Evolutionary conservation across 1,140 invertebrate genomes (phyloP).

Genomic region (Panagrolaimus sp.): DNA sequence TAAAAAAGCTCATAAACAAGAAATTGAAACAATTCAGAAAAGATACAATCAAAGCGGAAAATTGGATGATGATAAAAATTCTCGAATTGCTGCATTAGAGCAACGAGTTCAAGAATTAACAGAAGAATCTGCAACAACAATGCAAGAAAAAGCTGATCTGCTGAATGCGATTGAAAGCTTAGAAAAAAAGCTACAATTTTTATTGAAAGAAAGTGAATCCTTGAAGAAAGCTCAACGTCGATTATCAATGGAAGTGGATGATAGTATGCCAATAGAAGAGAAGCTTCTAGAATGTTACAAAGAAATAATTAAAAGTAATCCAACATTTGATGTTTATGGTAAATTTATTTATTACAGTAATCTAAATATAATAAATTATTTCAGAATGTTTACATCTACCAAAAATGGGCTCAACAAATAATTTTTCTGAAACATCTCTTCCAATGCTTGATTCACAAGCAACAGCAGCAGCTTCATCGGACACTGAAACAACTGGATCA

Average conservation of each 20-base stretch:
- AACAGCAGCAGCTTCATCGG: background rate
- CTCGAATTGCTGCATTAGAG: constrained; percentile 29
- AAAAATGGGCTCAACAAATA: too few species aligned
- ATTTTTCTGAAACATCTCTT: background rate
- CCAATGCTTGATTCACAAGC: background rate
- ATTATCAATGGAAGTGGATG: constrained; percentile 13
- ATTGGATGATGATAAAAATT: constrained; percentile 28
- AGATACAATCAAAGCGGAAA: constrained; percentile 20
- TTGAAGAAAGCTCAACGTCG: background rate
- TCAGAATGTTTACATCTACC: background rate
- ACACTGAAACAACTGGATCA: constrained; percentile 15
- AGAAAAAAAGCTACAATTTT: constrained; percentile 17
- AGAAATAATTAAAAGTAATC: background rate
- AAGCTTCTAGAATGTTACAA: background rate
- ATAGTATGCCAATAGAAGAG: background rate
- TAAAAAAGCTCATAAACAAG: constrained; percentile 31
- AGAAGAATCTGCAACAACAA: constrained; percentile 24
- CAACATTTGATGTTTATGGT: constrained; percentile 8
- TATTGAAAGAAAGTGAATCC: background rate
- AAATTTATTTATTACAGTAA: background rate
- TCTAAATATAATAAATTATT: background rate
- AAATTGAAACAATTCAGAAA: constrained; percentile 20
- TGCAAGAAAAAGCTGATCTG: constrained; percentile 28
- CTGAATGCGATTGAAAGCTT: constrained; percentile 25
- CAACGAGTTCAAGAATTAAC: constrained; percentile 32